Evolutionary conservation across 2,113 vertebrate species (phyloP).

Genomic region (Hemicordylus capensis): DNA sequence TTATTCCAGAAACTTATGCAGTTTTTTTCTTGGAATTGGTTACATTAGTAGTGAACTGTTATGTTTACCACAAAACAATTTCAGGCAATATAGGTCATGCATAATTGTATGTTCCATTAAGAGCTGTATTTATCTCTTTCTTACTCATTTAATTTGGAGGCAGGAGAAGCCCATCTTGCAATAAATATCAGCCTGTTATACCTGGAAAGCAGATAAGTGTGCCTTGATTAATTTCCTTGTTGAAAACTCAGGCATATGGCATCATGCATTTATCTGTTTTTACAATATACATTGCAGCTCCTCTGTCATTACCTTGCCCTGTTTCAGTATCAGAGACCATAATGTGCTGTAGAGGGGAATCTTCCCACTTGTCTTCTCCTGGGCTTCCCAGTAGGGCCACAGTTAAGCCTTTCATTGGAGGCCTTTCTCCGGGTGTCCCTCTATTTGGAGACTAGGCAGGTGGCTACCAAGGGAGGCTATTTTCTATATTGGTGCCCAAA

Average conservation of each 20-base stretch:
- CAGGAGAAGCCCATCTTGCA: not conserved
- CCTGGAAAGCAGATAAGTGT: slow-evolving; percentile 40
- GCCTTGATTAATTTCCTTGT: slow-evolving; percentile 24
- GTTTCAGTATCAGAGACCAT: not conserved
- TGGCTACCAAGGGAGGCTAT: too few species aligned
- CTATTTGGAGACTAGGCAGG: too few species aligned
- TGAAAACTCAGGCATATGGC: not conserved
- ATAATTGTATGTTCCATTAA: slow-evolving; percentile 39
- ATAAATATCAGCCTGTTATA: slow-evolving; percentile 28
- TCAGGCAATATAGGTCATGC: not conserved
- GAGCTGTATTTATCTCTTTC: slow-evolving; percentile 40
- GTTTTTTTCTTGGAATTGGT: not conserved
- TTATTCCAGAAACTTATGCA: not conserved
- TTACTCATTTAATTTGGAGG: slow-evolving; percentile 42
- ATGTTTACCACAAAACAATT: slow-evolving; percentile 14
- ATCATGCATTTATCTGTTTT: not conserved
- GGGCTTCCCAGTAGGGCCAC: too few species aligned
- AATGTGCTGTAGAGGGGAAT: not conserved
- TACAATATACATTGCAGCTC: not conserved
- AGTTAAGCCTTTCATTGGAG: too few species aligned
- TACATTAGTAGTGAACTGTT: not conserved
- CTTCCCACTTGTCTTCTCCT: too few species aligned
- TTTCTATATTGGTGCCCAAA: too few species aligned
- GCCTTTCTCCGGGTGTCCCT: too few species aligned
- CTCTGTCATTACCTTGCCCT: not conserved